Conservation (phyloP, 2,797 vertebrate genomes). For the Alauda arvensis region DNA sequence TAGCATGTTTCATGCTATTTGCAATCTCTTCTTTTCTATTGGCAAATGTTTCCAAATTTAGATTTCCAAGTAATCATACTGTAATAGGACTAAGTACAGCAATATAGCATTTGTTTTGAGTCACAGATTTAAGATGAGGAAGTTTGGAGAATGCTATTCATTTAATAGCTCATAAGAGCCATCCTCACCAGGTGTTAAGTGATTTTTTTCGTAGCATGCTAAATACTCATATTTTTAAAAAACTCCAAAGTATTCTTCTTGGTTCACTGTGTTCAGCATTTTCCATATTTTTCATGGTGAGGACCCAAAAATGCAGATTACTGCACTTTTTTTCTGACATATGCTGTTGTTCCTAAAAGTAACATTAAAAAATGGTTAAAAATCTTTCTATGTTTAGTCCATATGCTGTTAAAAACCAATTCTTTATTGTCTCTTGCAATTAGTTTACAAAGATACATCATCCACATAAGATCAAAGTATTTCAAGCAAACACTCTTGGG, state of each 20-base stretch:
- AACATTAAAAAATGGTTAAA: not conserved
- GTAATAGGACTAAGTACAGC: not conserved
- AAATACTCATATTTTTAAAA: not conserved
- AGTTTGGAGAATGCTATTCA: not conserved
- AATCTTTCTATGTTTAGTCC: not conserved
- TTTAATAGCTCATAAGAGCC: not conserved
- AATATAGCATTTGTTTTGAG: not conserved
- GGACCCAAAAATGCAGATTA: not conserved
- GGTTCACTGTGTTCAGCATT: not conserved
- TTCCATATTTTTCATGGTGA: not conserved
- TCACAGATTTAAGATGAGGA: not conserved
- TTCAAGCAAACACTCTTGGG: not conserved
- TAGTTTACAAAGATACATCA: not conserved
- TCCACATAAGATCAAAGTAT: not conserved
- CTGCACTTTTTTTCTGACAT: not conserved
- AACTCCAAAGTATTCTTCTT: fast-evolving
- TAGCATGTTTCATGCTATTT: not conserved
- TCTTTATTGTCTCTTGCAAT: not conserved
- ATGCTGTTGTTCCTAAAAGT: not conserved
- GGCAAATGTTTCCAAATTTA: not conserved
- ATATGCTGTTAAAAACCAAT: not conserved
- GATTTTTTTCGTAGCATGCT: not conserved
- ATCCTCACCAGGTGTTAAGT: not conserved
- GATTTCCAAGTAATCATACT: not conserved
- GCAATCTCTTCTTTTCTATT: not conserved